These are phyloP conservation scores for Bubalus kerabau DNA, from an alignment of 2,113 vertebrate species.

Conservation along the genomic window DNA sequence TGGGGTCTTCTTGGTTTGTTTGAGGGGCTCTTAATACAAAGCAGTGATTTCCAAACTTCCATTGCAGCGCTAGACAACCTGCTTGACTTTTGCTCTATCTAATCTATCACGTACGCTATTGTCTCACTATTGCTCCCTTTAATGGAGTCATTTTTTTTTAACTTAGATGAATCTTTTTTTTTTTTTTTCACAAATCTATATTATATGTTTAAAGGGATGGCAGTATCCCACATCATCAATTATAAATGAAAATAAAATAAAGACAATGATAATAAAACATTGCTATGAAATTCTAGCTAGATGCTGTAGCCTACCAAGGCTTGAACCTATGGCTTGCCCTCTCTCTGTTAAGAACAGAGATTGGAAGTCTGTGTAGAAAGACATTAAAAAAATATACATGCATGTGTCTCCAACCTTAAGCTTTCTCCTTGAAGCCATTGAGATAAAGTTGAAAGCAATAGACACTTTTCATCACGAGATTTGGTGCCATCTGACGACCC, in stretches of 20 bases:
- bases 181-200: neutral
- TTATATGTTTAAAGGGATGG: neutral
- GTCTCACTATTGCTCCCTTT: neutral
- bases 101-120: neutral
- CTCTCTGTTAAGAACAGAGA: neutral
- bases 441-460: neutral
- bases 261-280: neutral
- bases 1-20: neutral
- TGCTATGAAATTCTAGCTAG: fast-evolving
- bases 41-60: neutral
- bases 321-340: too few relatives aligned
- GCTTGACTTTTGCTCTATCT: neutral
- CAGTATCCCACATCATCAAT: neutral
- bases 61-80: neutral
- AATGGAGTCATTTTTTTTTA: neutral
- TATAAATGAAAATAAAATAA: neutral
- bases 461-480: fast-evolving
- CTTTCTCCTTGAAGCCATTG: neutral
- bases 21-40: neutral
- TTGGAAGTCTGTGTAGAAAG: neutral
- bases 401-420: neutral
- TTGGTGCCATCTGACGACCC: fast-evolving
- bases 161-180: neutral
- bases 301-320: fast-evolving
- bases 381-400: neutral